phyloP scores from a whole-genome alignment of 1,140 invertebrate genomes.

The Aphis gossypii region DNA sequence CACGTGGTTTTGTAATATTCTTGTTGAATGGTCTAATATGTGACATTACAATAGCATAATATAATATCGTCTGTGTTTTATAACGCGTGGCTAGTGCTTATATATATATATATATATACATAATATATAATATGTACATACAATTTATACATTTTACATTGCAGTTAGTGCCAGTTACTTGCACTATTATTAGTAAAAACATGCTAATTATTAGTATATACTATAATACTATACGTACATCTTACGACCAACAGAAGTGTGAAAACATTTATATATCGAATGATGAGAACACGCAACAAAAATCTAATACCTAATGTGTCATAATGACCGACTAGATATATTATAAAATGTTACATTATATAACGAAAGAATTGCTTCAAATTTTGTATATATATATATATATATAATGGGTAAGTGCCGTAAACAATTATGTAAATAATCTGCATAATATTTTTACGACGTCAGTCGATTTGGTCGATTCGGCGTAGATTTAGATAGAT shows the following conservation, averaged over 20 bases:
- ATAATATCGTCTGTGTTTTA: background rate
- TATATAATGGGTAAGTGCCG: background rate
- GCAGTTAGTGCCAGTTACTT: background rate
- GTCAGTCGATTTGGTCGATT: too few relatives aligned
- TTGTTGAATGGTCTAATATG: background rate
- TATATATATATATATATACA: background rate
- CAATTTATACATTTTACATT: background rate
- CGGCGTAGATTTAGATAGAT: too few relatives aligned
- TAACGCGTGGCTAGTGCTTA: background rate
- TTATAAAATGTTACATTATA: background rate
- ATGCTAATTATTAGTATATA: background rate
- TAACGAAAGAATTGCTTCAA: background rate
- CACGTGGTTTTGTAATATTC: background rate
- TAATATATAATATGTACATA: too few relatives aligned
- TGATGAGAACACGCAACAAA: background rate
- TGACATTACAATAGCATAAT: conserved; percentile 12
- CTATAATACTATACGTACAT: background rate
- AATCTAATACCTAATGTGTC: background rate
- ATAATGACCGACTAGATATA: background rate
- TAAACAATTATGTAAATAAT: background rate
- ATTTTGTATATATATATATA: background rate
- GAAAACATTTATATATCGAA: background rate
- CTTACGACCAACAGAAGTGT: background rate
- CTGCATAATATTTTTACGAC: background rate
- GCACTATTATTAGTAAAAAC: background rate